Evolutionary conservation across 2,797 vertebrate genomes (phyloP), one percentile per base, ranked within the genome.

Genomic region (Onychomys leucogaster): DNA sequence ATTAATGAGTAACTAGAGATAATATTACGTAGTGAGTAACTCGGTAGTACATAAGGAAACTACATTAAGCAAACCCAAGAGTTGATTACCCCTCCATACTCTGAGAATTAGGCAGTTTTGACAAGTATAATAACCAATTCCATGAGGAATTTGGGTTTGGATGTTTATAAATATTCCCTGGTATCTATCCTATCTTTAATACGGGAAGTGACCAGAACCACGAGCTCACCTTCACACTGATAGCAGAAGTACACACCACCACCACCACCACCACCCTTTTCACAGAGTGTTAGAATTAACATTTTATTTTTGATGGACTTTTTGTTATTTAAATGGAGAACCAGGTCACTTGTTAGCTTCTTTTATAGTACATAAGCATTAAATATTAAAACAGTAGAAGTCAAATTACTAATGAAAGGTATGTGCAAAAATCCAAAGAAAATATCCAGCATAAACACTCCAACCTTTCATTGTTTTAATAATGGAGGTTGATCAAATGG

Each of bases 31-130:
- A 75, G n/a, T 1, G 0, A 75, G 49, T 61, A 67, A 84, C 29
- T 96, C 65, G 25, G 88, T 95, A 89, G 95, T 63, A 90, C 27
- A 43, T 69, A 88, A 78, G n/a, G 94, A 34, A 37, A 89, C 73
- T 63, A 82, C 21, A 95, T 85, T 80, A 94, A 95, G 52, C 37
- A 91, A 88, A 19, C 11, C 29, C 13, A 21, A 63, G 41, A 65
- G 10, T 2, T 65, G 21, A 21, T 65, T 65, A 34, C 4, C 29
- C 1, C 8, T n/a, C 41, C 78, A 69, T 41, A 21, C 11, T 41
- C 43, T 52, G 83, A 75, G n/a, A 91, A 78, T 78, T 63, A 97
- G 17, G 0, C 23, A 63, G 14, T 90, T 95, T 87, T 61, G 61
- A 88, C 34, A 97, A 84, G 81, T 46, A n/a, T 87, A 78, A 73